Base-by-base conservation (phyloP, 2,113 vertebrate genomes). In the Madoqua kirkii region DNA sequence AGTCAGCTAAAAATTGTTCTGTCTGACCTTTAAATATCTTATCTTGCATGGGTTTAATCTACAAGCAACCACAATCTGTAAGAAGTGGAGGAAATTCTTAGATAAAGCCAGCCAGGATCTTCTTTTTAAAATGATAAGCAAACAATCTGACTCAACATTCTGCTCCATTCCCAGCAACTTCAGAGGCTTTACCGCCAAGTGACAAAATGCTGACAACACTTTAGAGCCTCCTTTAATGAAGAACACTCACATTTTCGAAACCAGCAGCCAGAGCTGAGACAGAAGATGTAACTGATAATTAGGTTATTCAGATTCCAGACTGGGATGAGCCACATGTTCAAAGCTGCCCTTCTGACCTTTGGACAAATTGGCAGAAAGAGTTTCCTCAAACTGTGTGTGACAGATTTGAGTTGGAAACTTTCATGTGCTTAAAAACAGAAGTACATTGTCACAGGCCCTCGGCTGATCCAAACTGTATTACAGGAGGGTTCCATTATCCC, bases 51-150 rank as follows among this genome's bases (percentile, higher is more conserved):
- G 43, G 13, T 83, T 94, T 97, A 84, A 82, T 54, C 67, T 88
- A 17, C 4, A 83, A 57, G n/a, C 19, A 96, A 89, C 64, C 19
- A 64, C 15, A 64, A 93, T 67, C 82, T 95, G 16, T 71, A 89
- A 82, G 14, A 87, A 87, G 4, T 90, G 40, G 91, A 88, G 33
- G 36, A 86, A 86, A 92, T 52, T 95, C 48, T 87, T 85, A 86
- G 86, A 94, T 45, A 93, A 94, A 98, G 93, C n/a, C 71, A 91
- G 29, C 29, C 8, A 36, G 33, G 21, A 50, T 89, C 92, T 86
- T 96, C 33, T 40, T 98, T 97, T 92, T 92, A 86, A n/a, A 96
- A 91, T 62, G 43, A n/a, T 71, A 55, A 95, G 64, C 29, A 85
- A 87, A 93, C 40, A 54, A 89, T 81, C 55, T 87, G 14, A 62